Conservation (phyloP, 2,113 vertebrate genomes). For the Cyanoramphus novaezelandiae region DNA sequence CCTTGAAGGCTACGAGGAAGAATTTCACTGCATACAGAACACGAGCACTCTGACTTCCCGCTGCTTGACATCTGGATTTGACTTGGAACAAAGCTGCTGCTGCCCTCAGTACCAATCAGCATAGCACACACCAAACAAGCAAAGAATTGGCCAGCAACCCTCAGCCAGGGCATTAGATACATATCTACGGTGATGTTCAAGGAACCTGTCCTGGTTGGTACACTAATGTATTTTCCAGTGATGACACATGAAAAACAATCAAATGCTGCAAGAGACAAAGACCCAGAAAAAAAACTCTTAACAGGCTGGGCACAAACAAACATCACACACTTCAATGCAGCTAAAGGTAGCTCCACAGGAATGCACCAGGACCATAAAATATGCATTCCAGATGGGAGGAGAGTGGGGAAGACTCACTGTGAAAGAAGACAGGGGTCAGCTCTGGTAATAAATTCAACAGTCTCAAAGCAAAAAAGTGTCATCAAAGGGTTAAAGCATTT, state of each 20-base stretch:
- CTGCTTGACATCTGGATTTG: not conserved
- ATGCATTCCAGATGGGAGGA: not conserved
- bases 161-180: not conserved
- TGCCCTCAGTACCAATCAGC: not conserved
- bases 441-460: not conserved
- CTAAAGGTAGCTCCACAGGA: rapidly evolving
- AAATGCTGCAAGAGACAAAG: not conserved
- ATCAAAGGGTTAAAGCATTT: not conserved
- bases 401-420: not conserved
- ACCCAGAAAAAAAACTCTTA: not conserved
- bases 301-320: not conserved
- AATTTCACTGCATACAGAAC: not conserved
- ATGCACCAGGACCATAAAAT: not conserved
- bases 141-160: rapidly evolving
- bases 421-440: not conserved
- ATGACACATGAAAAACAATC: not conserved
- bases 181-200: rapidly evolving
- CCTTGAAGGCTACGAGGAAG: not conserved
- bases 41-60: not conserved
- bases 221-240: not conserved
- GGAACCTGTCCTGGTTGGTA: not conserved
- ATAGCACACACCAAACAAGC: rapidly evolving
- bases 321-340: not conserved
- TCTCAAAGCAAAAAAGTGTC: not conserved
- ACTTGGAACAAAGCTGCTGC: not conserved